Evolutionary conservation across 2,113 vertebrate genomes (phyloP), one percentile per base, ranked within the genome.

Genomic region (Mionectes macconnelli): DNA sequence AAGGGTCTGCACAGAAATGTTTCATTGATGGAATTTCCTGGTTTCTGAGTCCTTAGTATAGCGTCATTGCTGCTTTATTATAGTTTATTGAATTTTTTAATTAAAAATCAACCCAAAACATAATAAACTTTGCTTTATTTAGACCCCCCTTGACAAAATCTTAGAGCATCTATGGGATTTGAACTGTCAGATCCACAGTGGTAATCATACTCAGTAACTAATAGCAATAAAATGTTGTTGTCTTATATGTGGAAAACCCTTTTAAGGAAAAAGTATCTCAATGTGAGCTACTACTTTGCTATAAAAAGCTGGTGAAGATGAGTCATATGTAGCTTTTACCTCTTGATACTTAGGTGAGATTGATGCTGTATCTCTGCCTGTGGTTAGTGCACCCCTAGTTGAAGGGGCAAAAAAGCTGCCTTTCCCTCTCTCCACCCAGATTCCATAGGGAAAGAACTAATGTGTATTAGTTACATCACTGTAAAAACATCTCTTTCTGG

Each of bases 401-500:
- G 42, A 33, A 84, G 19, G 17, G 30, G 13, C 37, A 49, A 78
- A 90, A 76, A 91, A 37, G 4, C 23, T 42, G 9, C 56, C 86
- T 95, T 86, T 39, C 73, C 63, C 12, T 79, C 56, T 68, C 37
- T 82, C 21, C 44, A 31, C 49, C 13, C 45, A 6, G 74, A 30
- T 33, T 49, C 56, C 50, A 11, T 22, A 93, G 27, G 21, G 56
- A 89, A 50, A 73, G 40, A 17, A 50, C 23, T 85, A 76, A 90
- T 66, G 55, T 42, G 40, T 60, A 14, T 62, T 83, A 83, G 57
- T 91, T 85, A 79, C 90, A 60, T 57, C 82, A 85, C 50, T 60
- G 63, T 50, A 62, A 88, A 94, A 79, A 22, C 72, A 88, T 88
- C 63, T 76, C 47, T 45, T 93, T 92, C 88, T 96, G 94, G 57